Conservation (phyloP, 37 sponge, comb jelly and placozoan genomes). For the Oscarella lobularis region DNA sequence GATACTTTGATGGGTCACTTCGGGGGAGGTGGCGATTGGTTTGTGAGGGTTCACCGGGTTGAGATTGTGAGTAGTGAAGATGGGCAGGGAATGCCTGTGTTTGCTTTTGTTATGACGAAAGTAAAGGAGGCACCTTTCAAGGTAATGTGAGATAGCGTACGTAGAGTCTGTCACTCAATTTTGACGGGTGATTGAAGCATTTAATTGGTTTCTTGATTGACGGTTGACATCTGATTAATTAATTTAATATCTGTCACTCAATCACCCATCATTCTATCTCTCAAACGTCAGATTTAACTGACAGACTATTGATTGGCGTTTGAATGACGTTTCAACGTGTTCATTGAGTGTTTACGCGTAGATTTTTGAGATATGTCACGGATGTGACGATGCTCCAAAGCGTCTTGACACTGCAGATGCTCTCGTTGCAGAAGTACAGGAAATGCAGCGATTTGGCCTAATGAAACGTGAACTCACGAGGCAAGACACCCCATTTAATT, state of each 20-base stretch:
- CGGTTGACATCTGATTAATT: no score
- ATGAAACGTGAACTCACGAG: conserved; percentile 37
- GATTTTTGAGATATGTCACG: conserved; percentile 4
- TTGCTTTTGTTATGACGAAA: conserved; percentile 79
- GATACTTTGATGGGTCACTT: conserved; percentile 19
- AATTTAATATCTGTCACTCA: no score
- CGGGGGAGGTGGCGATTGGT: conserved; percentile 31
- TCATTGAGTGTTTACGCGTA: no score
- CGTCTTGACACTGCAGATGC: conserved; percentile 30
- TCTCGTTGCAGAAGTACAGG: conserved; percentile 25
- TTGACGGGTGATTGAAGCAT: no score
- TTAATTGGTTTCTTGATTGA: no score
- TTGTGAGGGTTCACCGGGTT: conserved; percentile 70
- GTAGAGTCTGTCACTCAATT: no score
- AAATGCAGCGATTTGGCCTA: conserved; percentile 53
- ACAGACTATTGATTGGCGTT: no score
- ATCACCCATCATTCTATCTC: no score
- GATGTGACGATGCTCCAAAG: conserved; percentile 4
- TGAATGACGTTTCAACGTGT: no score
- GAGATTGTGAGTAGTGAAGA: conserved; percentile 4
- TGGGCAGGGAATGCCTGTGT: conserved; percentile 62
- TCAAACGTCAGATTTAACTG: no score
- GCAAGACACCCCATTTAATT: conserved; percentile 10
- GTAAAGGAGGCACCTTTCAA: conserved; percentile 1
- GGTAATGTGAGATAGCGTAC: no score